Conservation (phyloP, 2,113 vertebrate species). For the Diadophis punctatus region DNA sequence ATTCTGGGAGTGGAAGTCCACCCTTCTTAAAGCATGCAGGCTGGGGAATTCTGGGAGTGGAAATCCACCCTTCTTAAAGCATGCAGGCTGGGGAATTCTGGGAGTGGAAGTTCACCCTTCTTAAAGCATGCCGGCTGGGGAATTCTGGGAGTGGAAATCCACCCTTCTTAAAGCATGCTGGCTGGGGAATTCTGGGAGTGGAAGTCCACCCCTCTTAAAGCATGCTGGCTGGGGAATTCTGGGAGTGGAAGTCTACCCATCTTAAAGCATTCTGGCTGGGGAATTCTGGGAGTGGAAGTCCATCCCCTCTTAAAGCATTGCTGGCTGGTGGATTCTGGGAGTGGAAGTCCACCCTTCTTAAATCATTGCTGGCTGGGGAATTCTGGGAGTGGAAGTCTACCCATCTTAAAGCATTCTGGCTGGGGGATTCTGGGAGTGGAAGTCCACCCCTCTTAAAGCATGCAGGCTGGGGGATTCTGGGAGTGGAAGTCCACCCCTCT, state of each 20-base stretch:
- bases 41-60: neutral
- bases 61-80: fast-evolving
- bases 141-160: neutral
- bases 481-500: too few relatives aligned
- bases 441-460: too few relatives aligned
- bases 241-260: fast-evolving
- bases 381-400: too few relatives aligned
- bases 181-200: neutral
- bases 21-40: neutral
- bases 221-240: neutral
- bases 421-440: neutral
- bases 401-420: neutral
- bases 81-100: neutral
- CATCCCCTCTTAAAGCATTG: fast-evolving
- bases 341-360: fast-evolving
- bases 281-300: neutral
- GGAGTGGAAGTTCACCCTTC: fast-evolving
- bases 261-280: neutral
- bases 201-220: fast-evolving
- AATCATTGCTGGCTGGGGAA: neutral
- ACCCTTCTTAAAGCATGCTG: neutral
- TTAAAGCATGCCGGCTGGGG: neutral
- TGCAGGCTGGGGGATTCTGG: neutral
- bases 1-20: neutral
- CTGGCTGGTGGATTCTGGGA: neutral